Conservation (phyloP, 2,888 invertebrate species). For the Acholoe squamosa region DNA sequence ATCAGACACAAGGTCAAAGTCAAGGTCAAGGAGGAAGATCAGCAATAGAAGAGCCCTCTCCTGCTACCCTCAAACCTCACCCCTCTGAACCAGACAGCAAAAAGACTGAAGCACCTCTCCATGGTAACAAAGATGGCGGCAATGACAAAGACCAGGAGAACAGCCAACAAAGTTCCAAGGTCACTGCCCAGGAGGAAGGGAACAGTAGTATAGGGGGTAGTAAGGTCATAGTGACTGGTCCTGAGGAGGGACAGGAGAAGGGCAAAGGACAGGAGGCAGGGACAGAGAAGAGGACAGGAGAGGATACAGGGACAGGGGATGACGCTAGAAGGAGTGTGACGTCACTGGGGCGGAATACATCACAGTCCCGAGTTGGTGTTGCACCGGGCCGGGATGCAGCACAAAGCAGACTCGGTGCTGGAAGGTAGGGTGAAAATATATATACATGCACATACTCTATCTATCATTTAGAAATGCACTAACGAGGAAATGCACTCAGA, state of each 20-base stretch:
- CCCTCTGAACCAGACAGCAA: background rate
- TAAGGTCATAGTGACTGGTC: background rate
- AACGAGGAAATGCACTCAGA: too few relatives aligned
- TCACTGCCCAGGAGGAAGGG: too few relatives aligned
- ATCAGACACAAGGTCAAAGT: background rate
- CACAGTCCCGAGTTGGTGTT: background rate
- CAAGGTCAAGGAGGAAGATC: background rate
- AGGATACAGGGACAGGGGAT: background rate
- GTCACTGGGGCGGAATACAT: background rate
- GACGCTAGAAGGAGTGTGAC: background rate
- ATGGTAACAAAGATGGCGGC: too few relatives aligned
- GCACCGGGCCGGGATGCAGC: background rate
- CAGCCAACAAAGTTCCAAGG: too few relatives aligned
- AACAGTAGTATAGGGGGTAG: too few relatives aligned
- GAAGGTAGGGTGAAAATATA: background rate
- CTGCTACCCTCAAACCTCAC: background rate
- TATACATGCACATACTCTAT: too few relatives aligned
- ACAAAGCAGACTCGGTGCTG: background rate
- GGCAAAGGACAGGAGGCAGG: slow-evolving; percentile 11
- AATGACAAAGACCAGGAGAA: too few relatives aligned
- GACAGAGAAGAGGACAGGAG: background rate
- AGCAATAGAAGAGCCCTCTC: background rate
- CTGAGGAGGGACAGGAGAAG: slow-evolving; percentile 9
- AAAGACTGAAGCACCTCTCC: background rate
- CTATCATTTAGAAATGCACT: too few relatives aligned